Percentiles rank a stretch among this genome's conserved stretches.
These are phyloP conservation scores for Channallabes apus DNA, from an alignment of 2,797 vertebrate species.

Conservation along the genomic window DNA sequence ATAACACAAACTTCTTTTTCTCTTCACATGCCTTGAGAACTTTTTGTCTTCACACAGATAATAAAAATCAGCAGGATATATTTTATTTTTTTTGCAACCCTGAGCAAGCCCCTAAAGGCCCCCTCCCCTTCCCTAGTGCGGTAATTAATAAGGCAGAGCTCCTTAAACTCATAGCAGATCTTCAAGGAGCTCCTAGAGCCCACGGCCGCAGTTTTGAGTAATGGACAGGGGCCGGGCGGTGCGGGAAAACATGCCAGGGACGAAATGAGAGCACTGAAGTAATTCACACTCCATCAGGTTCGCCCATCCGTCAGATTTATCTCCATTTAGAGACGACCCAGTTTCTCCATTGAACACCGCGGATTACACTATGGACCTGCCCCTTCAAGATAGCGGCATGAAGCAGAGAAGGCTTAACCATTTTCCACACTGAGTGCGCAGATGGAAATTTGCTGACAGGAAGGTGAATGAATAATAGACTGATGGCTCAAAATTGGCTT, in stretches of 20 bases:
- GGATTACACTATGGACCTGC: constrained; percentile 42
- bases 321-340: constrained; percentile 59
- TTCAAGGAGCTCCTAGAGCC: constrained; percentile 51
- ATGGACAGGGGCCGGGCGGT: constrained; percentile 50
- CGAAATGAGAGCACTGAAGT: constrained; percentile 52
- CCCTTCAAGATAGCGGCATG: constrained; percentile 24
- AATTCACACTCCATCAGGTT: constrained; percentile 52
- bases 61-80: constrained; percentile 45
- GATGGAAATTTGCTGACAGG: constrained; percentile 1
- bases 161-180: constrained; percentile 58
- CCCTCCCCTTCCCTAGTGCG: constrained; percentile 51
- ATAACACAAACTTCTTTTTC: background rate
- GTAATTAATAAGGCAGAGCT: constrained; percentile 69
- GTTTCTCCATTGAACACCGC: constrained; percentile 53
- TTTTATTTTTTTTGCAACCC: constrained; percentile 52
- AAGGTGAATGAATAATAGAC: constrained; percentile 19
- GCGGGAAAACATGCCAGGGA: constrained; percentile 34
- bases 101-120: constrained; percentile 56
- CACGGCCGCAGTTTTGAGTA: constrained; percentile 59
- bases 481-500: constrained; percentile 7
- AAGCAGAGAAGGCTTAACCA: constrained; percentile 12
- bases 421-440: constrained; percentile 24
- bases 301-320: constrained; percentile 49
- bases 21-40: constrained; percentile 40
- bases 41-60: constrained; percentile 55